phyloP scores from a whole-genome alignment of 2,888 invertebrate species.

The Hirtodrosophila duncani region DNA sequence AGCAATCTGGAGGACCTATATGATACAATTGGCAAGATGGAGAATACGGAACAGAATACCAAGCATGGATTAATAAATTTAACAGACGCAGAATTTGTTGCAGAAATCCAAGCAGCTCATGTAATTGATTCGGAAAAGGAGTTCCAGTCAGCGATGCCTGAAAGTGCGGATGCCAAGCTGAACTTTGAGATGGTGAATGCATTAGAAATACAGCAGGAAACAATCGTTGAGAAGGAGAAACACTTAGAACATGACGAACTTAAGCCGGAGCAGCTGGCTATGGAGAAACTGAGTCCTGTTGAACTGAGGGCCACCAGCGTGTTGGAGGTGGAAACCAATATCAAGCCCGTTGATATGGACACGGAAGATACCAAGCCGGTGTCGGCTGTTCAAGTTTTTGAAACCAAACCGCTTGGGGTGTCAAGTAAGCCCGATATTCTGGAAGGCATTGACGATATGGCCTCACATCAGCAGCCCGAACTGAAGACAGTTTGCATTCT shows the following conservation, averaged over 20 bases:
- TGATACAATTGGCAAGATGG: conserved; percentile 78
- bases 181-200: conserved; percentile 80
- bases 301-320: conserved; percentile 77
- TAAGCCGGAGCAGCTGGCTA: conserved; percentile 64
- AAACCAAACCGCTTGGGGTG: conserved; percentile 70
- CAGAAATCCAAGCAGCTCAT: conserved; percentile 81
- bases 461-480: conserved; percentile 30
- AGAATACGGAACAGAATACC: conserved; percentile 33
- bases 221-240: conserved; percentile 83
- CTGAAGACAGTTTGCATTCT: conserved; percentile 18
- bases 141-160: conserved; percentile 22
- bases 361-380: conserved; percentile 47
- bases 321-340: conserved; percentile 79
- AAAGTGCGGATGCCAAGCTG: conserved; percentile 33
- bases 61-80: conserved; percentile 81
- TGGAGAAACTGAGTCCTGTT: conserved; percentile 67
- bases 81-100: conserved; percentile 80
- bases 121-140: conserved; percentile 83
- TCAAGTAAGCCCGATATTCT: conserved; percentile 47
- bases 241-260: conserved; percentile 77
- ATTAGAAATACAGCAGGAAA: conserved; percentile 82
- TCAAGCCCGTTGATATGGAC: conserved; percentile 74
- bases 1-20: conserved; percentile 81
- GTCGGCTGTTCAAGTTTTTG: conserved; percentile 76
- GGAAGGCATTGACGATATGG: conserved; percentile 44